Conservation (phyloP, 2,113 vertebrate genomes). For the Leucosticte australis region DNA sequence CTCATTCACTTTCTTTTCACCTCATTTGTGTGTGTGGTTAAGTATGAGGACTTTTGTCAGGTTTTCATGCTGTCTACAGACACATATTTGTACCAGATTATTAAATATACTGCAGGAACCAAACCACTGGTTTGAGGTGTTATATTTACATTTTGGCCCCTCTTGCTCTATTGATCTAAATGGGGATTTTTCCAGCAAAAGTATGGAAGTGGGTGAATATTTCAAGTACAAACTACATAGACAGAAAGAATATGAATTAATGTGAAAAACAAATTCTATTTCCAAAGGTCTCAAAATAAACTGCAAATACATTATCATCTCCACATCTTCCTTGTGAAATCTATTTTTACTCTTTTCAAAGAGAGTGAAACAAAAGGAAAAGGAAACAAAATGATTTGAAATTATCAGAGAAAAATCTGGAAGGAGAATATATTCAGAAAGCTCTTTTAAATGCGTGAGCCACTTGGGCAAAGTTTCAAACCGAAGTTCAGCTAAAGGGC, state of each 20-base stretch:
- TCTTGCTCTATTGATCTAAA: background rate
- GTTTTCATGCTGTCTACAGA: background rate
- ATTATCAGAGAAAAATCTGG: background rate
- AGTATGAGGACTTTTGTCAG: background rate
- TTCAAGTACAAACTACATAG: background rate
- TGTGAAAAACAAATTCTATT: background rate
- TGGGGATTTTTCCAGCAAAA: background rate
- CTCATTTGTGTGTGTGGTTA: background rate
- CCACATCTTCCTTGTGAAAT: background rate
- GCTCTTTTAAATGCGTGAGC: background rate
- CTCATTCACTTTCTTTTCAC: background rate
- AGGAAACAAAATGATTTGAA: background rate
- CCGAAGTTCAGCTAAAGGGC: background rate
- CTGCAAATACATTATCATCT: background rate
- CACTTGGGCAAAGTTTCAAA: background rate
- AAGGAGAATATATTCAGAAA: background rate
- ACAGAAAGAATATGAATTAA: background rate
- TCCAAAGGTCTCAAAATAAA: constrained; percentile 5
- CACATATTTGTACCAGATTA: background rate
- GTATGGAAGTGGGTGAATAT: background rate
- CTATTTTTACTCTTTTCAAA: background rate
- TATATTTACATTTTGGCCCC: background rate
- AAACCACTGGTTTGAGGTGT: background rate
- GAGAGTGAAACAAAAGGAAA: background rate
- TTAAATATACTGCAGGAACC: background rate